These are phyloP conservation scores for Chrysochloris asiatica DNA, from an alignment of 2,113 vertebrate species.

Conservation along the genomic window DNA sequence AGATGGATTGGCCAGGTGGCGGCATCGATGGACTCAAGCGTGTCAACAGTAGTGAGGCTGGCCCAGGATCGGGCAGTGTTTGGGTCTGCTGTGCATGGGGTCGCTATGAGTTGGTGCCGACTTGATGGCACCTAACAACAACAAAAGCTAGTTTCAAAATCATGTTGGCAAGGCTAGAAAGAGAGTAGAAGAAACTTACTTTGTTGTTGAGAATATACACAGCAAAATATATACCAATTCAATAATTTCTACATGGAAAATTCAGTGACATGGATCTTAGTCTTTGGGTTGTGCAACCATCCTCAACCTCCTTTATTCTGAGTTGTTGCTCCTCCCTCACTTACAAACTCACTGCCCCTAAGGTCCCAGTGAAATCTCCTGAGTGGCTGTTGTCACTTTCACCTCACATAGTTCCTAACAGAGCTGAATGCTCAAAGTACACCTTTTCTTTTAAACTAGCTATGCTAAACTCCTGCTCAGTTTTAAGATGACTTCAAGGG, in stretches of 20 bases:
- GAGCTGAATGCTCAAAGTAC: too few species aligned
- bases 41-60: too few species aligned
- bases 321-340: too few species aligned
- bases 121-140: too few species aligned
- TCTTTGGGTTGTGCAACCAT: not conserved
- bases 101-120: too few species aligned
- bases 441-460: too few species aligned
- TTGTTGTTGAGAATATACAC: not conserved
- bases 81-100: too few species aligned
- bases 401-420: not conserved
- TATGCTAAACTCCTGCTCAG: too few species aligned
- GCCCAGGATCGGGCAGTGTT: too few species aligned
- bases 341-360: not conserved
- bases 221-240: not conserved
- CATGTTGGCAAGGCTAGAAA: not conserved
- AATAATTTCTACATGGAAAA: not conserved
- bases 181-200: not conserved
- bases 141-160: too few species aligned
- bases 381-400: not conserved
- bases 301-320: not conserved
- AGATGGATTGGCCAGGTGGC: too few species aligned
- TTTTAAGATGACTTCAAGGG: not conserved
- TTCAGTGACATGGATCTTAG: not conserved
- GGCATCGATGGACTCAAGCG: too few species aligned
- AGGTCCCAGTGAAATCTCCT: not conserved